phyloP scores from a whole-genome alignment of 2,113 vertebrate species.

The Thinocorus orbignyianus region DNA sequence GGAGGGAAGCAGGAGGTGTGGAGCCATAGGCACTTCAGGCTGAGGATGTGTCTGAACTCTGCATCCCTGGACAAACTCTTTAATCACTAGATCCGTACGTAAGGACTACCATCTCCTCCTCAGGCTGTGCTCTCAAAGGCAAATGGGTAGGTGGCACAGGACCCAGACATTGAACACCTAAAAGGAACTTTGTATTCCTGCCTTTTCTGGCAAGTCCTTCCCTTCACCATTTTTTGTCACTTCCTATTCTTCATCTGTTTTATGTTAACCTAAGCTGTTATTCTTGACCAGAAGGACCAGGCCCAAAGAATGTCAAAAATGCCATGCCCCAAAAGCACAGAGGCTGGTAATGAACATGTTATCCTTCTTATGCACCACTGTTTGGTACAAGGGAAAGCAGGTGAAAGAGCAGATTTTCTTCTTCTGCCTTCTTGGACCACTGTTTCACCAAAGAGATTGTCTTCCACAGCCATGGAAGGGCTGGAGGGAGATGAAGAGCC shows the following conservation, averaged over 20 bases:
- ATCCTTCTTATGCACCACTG: neutral
- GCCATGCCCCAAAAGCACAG: neutral
- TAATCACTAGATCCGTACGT: neutral
- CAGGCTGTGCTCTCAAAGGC: neutral
- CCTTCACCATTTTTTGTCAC: neutral
- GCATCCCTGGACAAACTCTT: neutral
- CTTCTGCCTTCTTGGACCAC: neutral
- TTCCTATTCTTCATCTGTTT: neutral
- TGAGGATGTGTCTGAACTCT: neutral
- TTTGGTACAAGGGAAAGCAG: neutral
- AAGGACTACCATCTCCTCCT: neutral
- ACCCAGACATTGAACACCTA: fast-evolving
- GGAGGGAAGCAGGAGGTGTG: neutral
- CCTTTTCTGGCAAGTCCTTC: neutral
- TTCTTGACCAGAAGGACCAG: neutral
- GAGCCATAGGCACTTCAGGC: neutral
- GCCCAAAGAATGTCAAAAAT: neutral
- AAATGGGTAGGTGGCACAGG: neutral
- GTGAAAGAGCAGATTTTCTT: neutral
- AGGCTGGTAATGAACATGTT: neutral
- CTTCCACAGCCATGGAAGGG: neutral
- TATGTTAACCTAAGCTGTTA: neutral
- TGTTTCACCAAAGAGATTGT: neutral
- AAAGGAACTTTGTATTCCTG: neutral
- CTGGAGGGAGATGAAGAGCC: neutral